Evolutionary conservation across 2,888 invertebrate genomes (phyloP), one percentile per base, ranked within the genome.

Genomic region (Calliopum simillimum): DNA sequence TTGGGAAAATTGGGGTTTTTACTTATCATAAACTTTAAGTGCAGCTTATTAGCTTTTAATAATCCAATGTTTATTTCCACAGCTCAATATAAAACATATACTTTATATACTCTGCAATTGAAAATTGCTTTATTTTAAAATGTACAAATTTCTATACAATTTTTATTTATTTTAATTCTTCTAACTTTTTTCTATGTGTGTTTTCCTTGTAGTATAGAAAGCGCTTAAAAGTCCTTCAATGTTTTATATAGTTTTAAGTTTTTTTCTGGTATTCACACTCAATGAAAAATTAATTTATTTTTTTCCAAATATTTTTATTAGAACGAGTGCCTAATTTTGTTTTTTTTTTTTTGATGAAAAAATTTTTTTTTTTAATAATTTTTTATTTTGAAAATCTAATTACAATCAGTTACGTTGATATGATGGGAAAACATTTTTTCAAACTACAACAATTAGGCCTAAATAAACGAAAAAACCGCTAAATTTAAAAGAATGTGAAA

Each of bases 121-220:
- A 47, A 46, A 46, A 51, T 16, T 12, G 51, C 41, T 51, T 51
- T 16, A 19, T 19, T 55, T 33, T 55, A n/a, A n/a, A n/a, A n/a
- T 25, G 8, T 55, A 43, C 33, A 14, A 55, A 43, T 47, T 46
- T 21, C 55, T 41, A 51, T 41, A 3, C 8, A 41, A 13, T 23
- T 65, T 65, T 13, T 65, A 21, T 53, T 13, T 65, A 53, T 65
- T 14, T n/a, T 55, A 8, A 14, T 53, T 21, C 4, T 53, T 41
- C 23, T 56, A 56, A 25, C 55, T 21, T 43, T 16, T 21, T 43
- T 14, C 25, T 41, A 19, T 64, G 62, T 62, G 62, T 33, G 23
- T 56, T 51, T 21, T 66, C 49, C 59, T 59, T 59, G 67, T 67
- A 67, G 67, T 56, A 49, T 49, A 65, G 46, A 14, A 55, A 66